A percentile compares a stretch with the other conserved stretches of the same genome.
These are phyloP conservation scores for Imbricaverruca yamaguchii DNA, from an alignment of 2,888 invertebrate genomes.

Conservation along the genomic window DNA sequence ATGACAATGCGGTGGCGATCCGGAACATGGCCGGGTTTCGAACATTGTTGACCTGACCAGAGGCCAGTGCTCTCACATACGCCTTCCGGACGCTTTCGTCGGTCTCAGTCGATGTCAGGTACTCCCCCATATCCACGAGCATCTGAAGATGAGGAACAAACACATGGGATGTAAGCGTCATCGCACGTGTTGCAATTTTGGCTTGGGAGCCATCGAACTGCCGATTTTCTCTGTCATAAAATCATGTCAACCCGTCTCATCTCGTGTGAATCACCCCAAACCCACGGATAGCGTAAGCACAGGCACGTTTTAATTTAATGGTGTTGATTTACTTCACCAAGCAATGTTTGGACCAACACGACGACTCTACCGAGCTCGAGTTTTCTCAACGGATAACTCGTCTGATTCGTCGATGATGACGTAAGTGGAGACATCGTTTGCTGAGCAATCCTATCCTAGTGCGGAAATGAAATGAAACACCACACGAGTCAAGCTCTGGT, in stretches of 20 bases:
- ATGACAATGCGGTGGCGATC: background rate
- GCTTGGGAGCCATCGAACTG: too few species aligned
- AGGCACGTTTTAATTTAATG: too few species aligned
- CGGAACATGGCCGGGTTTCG: slow-evolving; percentile 4
- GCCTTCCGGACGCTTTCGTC: background rate
- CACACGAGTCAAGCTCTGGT: too few species aligned
- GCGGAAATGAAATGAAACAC: too few species aligned
- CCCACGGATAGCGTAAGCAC: background rate
- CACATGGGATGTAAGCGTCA: background rate
- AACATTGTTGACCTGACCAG: background rate
- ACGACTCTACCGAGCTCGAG: too few species aligned
- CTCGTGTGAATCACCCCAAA: background rate
- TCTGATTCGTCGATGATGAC: too few species aligned
- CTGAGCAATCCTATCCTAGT: too few species aligned
- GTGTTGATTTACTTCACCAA: too few species aligned
- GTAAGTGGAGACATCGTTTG: too few species aligned
- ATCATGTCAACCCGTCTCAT: background rate
- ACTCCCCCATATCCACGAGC: background rate
- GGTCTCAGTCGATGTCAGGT: background rate
- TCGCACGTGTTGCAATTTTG: background rate
- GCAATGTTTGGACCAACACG: too few species aligned
- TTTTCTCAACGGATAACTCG: too few species aligned
- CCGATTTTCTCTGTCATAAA: background rate
- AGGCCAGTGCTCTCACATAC: background rate
- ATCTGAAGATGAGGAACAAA: background rate